Conservation (phyloP, 1,140 invertebrate genomes). For the Manduca sexta region DNA sequence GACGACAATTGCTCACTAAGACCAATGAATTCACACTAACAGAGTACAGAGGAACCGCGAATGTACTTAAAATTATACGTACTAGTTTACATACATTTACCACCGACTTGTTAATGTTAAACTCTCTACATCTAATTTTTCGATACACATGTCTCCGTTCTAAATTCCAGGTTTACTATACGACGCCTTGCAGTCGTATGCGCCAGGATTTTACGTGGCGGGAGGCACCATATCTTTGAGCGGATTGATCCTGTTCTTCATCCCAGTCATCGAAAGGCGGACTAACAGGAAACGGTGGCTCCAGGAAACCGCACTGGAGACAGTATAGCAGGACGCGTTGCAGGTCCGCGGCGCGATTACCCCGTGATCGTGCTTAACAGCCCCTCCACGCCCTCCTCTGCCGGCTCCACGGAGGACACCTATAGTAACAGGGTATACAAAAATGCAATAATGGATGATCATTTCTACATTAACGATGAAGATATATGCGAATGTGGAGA, state of each 20-base stretch:
- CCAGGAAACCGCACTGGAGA: conserved; percentile 39
- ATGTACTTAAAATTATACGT: too few species aligned
- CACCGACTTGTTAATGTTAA: too few species aligned
- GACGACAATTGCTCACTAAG: too few species aligned
- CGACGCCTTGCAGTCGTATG: conserved; percentile 84
- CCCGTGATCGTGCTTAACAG: conserved; percentile 60
- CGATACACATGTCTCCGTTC: not conserved
- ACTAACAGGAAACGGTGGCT: conserved; percentile 31
- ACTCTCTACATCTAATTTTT: too few species aligned
- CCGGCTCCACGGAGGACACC: conserved; percentile 41
- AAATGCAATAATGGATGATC: conserved; percentile 44
- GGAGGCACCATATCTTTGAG: conserved; percentile 89
- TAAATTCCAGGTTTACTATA: conserved; percentile 82
- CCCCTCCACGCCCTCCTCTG: conserved; percentile 53
- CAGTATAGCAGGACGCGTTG: conserved; percentile 54
- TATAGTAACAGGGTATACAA: conserved; percentile 64
- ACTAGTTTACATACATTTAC: too few species aligned
- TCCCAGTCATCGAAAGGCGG: conserved; percentile 83
- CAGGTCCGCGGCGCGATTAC: conserved; percentile 32
- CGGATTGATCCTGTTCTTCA: conserved; percentile 90
- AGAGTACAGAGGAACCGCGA: too few species aligned
- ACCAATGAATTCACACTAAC: too few species aligned
- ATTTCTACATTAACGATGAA: conserved; percentile 27
- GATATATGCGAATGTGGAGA: conserved; percentile 36
- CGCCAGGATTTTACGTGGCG: conserved; percentile 87